Conservation (phyloP, 1,140 invertebrate genomes). For the Papilio aristodemus region DNA sequence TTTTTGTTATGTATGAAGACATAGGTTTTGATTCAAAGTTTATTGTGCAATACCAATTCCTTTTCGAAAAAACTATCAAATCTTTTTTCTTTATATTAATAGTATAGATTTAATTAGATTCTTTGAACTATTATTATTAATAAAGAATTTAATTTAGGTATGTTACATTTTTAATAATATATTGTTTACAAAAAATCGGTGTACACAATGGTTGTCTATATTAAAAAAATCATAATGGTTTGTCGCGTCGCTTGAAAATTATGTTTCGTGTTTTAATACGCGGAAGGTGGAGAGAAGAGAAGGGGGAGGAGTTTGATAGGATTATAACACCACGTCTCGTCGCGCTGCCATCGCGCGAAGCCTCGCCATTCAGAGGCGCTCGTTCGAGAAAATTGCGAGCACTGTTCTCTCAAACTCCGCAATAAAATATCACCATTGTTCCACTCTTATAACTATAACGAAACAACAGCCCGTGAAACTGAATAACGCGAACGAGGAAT, state of each 20-base stretch:
- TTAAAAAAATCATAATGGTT: slow-evolving; percentile 75
- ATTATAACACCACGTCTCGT: slow-evolving; percentile 71
- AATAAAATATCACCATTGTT: slow-evolving; percentile 74
- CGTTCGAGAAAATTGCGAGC: slow-evolving; percentile 76
- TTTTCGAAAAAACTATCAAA: no score
- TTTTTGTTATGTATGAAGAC: no score
- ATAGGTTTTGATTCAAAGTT: no score
- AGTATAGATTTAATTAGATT: no score
- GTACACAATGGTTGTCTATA: slow-evolving; percentile 51
- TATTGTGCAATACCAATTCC: no score
- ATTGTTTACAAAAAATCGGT: slow-evolving; percentile 48
- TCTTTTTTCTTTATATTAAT: no score
- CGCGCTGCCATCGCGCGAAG: slow-evolving; percentile 59
- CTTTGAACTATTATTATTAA: no score
- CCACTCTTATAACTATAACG: slow-evolving; percentile 77
- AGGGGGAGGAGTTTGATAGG: slow-evolving; percentile 59
- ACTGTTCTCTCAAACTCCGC: slow-evolving; percentile 67
- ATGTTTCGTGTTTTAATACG: slow-evolving; percentile 48
- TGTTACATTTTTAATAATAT: no score
- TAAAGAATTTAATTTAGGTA: no score
- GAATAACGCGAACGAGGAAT: slow-evolving; percentile 50
- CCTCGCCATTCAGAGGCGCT: slow-evolving; percentile 60
- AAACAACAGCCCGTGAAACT: slow-evolving; percentile 73
- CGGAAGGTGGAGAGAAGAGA: slow-evolving; percentile 48
- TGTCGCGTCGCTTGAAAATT: slow-evolving; percentile 73